A percentile compares a stretch with the other conserved stretches of the same genome.
These are phyloP conservation scores for Microhierax caerulescens DNA, from an alignment of 2,797 vertebrate species.

Conservation along the genomic window DNA sequence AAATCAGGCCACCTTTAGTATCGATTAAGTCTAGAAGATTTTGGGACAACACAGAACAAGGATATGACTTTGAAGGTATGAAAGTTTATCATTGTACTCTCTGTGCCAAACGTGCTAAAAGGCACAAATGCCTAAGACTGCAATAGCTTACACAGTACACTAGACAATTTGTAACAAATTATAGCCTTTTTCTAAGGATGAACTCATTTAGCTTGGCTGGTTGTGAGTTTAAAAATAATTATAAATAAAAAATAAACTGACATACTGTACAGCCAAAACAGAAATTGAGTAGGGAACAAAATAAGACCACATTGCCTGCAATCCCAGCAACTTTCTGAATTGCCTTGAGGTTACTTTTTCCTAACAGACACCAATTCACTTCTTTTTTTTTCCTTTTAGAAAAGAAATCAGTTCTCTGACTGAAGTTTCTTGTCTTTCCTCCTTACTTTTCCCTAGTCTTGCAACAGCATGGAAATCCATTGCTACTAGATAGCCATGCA, in stretches of 20 bases:
- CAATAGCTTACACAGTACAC: not conserved
- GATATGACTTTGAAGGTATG: not conserved
- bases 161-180: not conserved
- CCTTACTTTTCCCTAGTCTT: not conserved
- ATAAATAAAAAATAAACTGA: constrained; percentile 9
- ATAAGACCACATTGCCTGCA: not conserved
- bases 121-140: not conserved
- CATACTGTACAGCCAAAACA: not conserved
- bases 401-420: not conserved
- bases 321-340: not conserved
- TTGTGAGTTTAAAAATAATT: not conserved
- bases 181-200: not conserved
- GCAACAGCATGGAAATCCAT: not conserved
- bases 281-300: not conserved
- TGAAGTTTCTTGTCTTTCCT: not conserved
- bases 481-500: not conserved
- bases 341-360: not conserved
- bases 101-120: not conserved
- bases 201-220: not conserved
- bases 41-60: not conserved
- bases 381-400: not conserved
- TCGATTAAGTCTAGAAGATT: not conserved
- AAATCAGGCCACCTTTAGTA: not conserved
- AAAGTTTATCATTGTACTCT: not conserved
- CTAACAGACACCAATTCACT: not conserved